These are phyloP conservation scores for Tautogolabrus adspersus DNA, from an alignment of 2,113 vertebrate species.

Conservation along the genomic window DNA sequence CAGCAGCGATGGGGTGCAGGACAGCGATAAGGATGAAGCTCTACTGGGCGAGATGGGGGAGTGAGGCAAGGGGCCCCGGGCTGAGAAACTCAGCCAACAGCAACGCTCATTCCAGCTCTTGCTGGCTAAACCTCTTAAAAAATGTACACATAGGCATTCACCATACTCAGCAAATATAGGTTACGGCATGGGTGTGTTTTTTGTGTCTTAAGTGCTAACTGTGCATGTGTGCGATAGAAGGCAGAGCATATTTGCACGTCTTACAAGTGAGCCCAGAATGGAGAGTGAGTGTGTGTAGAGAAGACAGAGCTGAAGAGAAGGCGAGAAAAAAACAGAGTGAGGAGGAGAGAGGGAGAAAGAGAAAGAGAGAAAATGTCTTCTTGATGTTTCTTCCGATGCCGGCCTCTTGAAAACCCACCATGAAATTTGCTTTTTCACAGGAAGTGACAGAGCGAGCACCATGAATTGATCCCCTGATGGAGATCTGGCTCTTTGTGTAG, in stretches of 20 bases:
- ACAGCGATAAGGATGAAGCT: conserved; percentile 83
- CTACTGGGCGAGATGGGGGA: conserved; percentile 73
- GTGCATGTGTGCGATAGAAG: conserved; percentile 39
- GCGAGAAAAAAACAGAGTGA: conserved; percentile 8
- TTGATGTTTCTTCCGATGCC: conserved; percentile 59
- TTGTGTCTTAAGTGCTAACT: conserved; percentile 47
- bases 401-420: conserved; percentile 77
- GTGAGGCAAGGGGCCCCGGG: conserved; percentile 66
- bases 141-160: conserved; percentile 78
- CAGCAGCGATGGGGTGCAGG: conserved; percentile 80
- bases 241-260: conserved; percentile 33
- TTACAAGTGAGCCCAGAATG: conserved; percentile 30
- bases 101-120: conserved; percentile 68
- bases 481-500: conserved; percentile 82
- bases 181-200: conserved; percentile 57
- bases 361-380: conserved; percentile 40
- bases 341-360: conserved; percentile 13
- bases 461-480: conserved; percentile 81
- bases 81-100: conserved; percentile 76
- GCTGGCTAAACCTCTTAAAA: conserved; percentile 83
- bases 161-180: conserved; percentile 81
- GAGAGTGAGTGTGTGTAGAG: conserved; percentile 8
- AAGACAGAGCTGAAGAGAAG: conserved; percentile 17
- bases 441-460: conserved; percentile 76
- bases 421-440: conserved; percentile 84